Percentiles rank a stretch among this genome's conserved stretches.
Evolutionary conservation across 2,888 invertebrate species (phyloP).

Genomic region (Romanomermis culicivorax): DNA sequence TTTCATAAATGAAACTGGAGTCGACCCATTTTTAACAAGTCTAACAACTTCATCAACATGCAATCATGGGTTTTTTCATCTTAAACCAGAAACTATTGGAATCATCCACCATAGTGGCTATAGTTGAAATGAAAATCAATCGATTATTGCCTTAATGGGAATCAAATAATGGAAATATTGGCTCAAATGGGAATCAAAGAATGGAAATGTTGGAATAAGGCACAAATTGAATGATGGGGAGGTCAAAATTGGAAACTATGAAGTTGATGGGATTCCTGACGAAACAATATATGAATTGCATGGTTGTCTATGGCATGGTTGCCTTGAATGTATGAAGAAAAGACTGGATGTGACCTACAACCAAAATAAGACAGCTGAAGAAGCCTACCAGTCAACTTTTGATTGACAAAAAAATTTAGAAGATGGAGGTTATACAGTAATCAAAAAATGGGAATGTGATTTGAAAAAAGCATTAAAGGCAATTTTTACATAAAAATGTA

Average conservation of each 20-base stretch:
- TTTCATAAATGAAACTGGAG: too few species aligned
- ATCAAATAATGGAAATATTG: too few species aligned
- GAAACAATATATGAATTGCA: conserved; percentile 13
- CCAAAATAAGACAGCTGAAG: neutral
- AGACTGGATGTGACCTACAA: too few species aligned
- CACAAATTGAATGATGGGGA: conserved; percentile 10
- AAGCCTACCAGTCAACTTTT: neutral
- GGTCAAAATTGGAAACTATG: too few species aligned
- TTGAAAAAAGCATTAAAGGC: conserved; percentile 9
- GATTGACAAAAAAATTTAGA: neutral
- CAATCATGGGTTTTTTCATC: conserved; percentile 10
- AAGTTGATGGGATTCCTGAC: conserved; percentile 13
- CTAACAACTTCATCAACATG: conserved; percentile 14
- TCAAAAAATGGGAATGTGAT: conserved; percentile 17
- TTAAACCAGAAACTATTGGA: conserved; percentile 11
- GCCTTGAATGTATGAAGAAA: neutral
- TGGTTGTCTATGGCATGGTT: conserved; percentile 13
- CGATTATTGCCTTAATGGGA: conserved; percentile 7
- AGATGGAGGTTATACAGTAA: conserved; percentile 13
- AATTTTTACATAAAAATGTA: too few species aligned
- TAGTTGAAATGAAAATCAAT: conserved; percentile 3
- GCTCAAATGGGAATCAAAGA: conserved; percentile 12
- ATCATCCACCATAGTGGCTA: conserved; percentile 13
- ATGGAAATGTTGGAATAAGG: conserved; percentile 8
- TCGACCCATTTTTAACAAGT: too few species aligned